These are phyloP conservation scores for Ganaspis sp. DNA, from an alignment of 1,140 invertebrate species.

Conservation along the genomic window DNA sequence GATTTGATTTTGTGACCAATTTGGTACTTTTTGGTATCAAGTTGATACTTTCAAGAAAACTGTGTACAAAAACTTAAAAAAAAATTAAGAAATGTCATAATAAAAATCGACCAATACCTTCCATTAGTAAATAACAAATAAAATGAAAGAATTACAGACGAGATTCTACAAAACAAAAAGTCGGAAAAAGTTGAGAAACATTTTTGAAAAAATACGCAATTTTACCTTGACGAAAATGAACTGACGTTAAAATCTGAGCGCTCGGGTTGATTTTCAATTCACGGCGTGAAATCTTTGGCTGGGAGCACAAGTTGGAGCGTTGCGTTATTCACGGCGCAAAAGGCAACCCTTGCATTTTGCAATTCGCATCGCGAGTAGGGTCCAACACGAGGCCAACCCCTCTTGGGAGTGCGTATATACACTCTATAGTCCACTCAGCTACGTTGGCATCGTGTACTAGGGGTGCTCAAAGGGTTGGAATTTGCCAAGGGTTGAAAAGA, in stretches of 20 bases:
- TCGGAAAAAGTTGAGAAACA: too few species aligned
- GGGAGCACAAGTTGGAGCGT: slow-evolving; percentile 15
- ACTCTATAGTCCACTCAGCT: neutral
- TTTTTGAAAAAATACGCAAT: neutral
- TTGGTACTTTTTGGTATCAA: too few species aligned
- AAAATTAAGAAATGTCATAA: too few species aligned
- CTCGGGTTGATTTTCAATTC: slow-evolving; percentile 53
- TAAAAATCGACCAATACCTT: too few species aligned
- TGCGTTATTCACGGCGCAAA: slow-evolving; percentile 57
- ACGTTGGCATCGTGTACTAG: slow-evolving; percentile 3
- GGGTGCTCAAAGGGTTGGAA: neutral
- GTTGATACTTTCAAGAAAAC: too few species aligned
- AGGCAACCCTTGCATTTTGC: slow-evolving; percentile 63
- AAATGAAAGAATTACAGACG: too few species aligned
- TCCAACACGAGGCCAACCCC: neutral
- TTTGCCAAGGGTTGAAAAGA: slow-evolving; percentile 48
- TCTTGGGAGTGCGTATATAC: slow-evolving; percentile 7
- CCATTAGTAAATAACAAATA: too few species aligned
- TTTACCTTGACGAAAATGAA: neutral
- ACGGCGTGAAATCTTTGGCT: slow-evolving; percentile 41
- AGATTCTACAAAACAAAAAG: too few species aligned
- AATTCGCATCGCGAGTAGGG: slow-evolving; percentile 50
- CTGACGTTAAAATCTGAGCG: neutral
- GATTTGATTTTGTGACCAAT: too few species aligned
- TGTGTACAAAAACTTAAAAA: too few species aligned